A percentile compares a stretch with the other conserved stretches of the same genome.
Evolutionary conservation across 2,797 vertebrate species (phyloP).

Genomic region (Sebastolobus altivelis): DNA sequence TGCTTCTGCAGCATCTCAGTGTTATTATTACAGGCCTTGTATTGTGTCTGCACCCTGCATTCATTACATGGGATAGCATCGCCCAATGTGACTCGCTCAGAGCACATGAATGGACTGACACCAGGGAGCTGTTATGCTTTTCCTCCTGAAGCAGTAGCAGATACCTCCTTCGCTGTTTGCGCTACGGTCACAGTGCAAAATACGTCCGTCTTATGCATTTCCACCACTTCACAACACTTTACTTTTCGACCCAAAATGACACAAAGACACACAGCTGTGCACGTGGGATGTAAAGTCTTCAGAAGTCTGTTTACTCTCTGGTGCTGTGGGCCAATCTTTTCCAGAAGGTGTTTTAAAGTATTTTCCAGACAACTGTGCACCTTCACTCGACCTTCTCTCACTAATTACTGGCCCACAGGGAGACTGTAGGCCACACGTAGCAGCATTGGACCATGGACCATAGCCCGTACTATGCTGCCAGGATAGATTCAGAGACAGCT

Average conservation of each 20-base stretch:
- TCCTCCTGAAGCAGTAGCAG: slow-evolving; percentile 10
- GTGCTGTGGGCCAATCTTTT: slow-evolving; percentile 19
- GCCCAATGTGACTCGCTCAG: slow-evolving; percentile 26
- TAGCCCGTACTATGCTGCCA: slow-evolving; percentile 15
- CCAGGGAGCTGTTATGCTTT: slow-evolving; percentile 2
- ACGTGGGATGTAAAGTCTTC: slow-evolving; percentile 44
- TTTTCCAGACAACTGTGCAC: slow-evolving; percentile 62
- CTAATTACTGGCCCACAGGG: slow-evolving; percentile 35
- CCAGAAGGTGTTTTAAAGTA: slow-evolving; percentile 51
- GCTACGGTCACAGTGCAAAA: slow-evolving; percentile 23
- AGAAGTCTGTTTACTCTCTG: slow-evolving; percentile 41
- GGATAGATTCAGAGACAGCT: slow-evolving; percentile 30
- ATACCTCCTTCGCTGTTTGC: slow-evolving; percentile 6
- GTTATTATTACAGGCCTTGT: background rate
- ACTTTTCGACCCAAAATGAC: slow-evolving; percentile 24
- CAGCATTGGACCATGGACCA: slow-evolving; percentile 23
- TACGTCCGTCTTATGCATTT: slow-evolving; percentile 14
- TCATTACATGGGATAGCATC: slow-evolving; percentile 15
- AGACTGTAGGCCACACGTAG: slow-evolving; percentile 39
- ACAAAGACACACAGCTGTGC: slow-evolving; percentile 41
- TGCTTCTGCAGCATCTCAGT: slow-evolving; percentile 16
- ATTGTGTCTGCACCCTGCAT: slow-evolving; percentile 25
- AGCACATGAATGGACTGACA: slow-evolving; percentile 40
- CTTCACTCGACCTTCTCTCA: slow-evolving; percentile 35
- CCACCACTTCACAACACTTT: slow-evolving; percentile 17